Evolutionary conservation across 2,113 vertebrate genomes (phyloP).

Genomic region (Bos indicus): DNA sequence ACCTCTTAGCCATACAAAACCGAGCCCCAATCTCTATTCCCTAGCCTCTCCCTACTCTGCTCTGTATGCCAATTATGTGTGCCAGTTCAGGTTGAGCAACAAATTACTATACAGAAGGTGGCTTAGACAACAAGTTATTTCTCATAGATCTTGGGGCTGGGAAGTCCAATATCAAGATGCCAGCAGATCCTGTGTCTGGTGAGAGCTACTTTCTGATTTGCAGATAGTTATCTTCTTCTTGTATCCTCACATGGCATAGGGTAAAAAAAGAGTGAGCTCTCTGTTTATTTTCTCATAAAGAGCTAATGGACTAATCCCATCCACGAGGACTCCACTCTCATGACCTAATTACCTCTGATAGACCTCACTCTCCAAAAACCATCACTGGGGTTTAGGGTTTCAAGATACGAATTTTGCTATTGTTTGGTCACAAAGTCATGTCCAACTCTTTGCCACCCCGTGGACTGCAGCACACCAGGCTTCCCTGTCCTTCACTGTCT

Average conservation of each 20-base stretch:
- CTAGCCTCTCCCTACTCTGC: no score
- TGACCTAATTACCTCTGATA: not conserved
- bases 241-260: not conserved
- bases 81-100: not conserved
- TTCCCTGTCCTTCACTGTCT: not conserved
- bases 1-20: not conserved
- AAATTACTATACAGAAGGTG: not conserved
- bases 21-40: rapidly evolving
- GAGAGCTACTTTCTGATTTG: not conserved
- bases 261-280: not conserved
- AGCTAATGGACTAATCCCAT: no score
- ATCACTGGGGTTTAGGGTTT: not conserved
- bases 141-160: not conserved
- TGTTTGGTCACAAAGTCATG: not conserved
- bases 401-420: not conserved
- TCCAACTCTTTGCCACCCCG: not conserved
- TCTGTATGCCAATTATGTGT: not conserved
- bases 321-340: not conserved
- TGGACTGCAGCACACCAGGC: not conserved
- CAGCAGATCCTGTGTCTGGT: not conserved
- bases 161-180: not conserved
- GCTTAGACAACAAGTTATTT: not conserved
- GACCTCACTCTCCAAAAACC: not conserved
- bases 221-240: not conserved
- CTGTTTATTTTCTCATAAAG: not conserved